These are phyloP conservation scores for Pandemis corylana DNA, from an alignment of 2,888 invertebrate genomes.

Conservation along the genomic window DNA sequence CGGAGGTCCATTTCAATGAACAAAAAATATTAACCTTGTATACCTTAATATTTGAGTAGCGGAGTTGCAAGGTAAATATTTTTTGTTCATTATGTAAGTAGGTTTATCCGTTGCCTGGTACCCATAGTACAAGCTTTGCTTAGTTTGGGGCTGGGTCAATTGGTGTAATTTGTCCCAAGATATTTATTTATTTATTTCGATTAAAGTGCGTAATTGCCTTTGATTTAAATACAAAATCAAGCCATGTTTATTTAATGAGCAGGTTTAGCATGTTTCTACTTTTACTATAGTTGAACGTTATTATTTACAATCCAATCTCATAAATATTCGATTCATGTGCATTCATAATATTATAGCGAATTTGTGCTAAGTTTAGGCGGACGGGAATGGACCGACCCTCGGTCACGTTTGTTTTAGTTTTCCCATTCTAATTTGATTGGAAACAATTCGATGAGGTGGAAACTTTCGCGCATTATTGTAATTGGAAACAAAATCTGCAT, in stretches of 20 bases:
- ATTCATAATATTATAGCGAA: slow-evolving; percentile 27
- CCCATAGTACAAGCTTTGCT: too few species aligned
- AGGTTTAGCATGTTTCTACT: not conserved
- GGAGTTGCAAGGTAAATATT: too few species aligned
- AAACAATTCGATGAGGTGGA: slow-evolving; percentile 20
- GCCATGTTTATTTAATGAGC: not conserved
- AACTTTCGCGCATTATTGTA: slow-evolving; percentile 11
- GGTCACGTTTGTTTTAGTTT: slow-evolving; percentile 20
- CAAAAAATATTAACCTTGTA: too few species aligned
- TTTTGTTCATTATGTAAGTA: too few species aligned
- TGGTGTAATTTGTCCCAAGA: too few species aligned
- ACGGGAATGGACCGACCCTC: slow-evolving; percentile 2
- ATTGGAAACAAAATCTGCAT: slow-evolving; percentile 6
- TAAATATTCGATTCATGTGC: slow-evolving; percentile 9
- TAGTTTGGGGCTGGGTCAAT: too few species aligned
- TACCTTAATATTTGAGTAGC: too few species aligned
- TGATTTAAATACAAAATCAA: not conserved
- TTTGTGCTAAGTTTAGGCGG: slow-evolving; percentile 21
- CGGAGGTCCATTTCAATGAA: too few species aligned
- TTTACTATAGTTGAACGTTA: not conserved
- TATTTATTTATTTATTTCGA: too few species aligned
- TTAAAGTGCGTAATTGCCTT: too few species aligned
- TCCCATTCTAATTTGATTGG: slow-evolving; percentile 20
- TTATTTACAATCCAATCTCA: slow-evolving; percentile 5
- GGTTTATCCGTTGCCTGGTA: too few species aligned